Evolutionary conservation across 2,113 vertebrate species (phyloP), one percentile per base, ranked within the genome.

Genomic region (Peromyscus leucopus): DNA sequence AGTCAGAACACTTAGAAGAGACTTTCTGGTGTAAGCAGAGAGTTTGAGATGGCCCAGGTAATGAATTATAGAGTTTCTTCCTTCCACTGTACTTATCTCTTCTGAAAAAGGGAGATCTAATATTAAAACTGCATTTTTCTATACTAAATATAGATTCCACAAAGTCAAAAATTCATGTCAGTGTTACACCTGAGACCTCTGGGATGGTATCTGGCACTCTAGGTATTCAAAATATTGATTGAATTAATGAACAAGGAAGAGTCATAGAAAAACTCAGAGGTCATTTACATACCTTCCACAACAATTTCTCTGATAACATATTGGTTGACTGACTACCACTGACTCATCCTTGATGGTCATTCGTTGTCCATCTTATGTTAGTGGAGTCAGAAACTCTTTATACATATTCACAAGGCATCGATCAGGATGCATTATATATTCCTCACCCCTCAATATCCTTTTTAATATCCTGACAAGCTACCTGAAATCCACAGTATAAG

Each of bases 231-330:
- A 61, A 63, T 79, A 74, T 59, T 96, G 86, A 86, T 7, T 75
- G 26, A 93, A 72, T 90, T 95, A 90, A 88, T 84, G 42, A 96
- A 83, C 21, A 83, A 88, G 75, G 95, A 57, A 39, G 15, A 96
- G 65, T 88, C 42, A 59, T 15, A 91, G 59, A n/a, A 87, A 1
- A 13, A 87, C 61, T 93, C 15, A 36, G 69, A 17, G 51, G 1
- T 48, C 17, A 65, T 13, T 57, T 59, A 28, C 46, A 51, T 36
- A 67, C 3, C 24, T 72, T 65, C n/a, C 4, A 89, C 67, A 33
- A 69, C 42, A 71, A 67, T 1, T 42, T 79, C 8, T 85, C 46
- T 11, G 51, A 74, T 16, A 74, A 78, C 3, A 75, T 48, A 26
- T 51, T 51, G 63, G 9, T 67, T 96, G 65, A 59, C 17, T 83